phyloP scores from a whole-genome alignment of 2,888 invertebrate genomes.

The Trichogramma dendrolimi region DNA sequence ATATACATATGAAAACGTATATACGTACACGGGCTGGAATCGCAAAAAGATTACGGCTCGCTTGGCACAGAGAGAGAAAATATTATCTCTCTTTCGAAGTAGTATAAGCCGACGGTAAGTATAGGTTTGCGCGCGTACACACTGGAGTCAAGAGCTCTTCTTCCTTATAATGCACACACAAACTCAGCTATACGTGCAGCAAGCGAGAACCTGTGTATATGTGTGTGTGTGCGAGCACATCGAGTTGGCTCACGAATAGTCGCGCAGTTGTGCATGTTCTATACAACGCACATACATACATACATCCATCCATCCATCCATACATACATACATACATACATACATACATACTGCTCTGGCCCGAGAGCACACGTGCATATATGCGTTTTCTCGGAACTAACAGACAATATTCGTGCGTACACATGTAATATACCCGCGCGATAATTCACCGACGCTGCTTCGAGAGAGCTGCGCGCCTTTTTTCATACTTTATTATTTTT shows the following conservation, averaged over 20 bases:
- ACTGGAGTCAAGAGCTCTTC: no score
- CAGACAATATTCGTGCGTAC: background rate
- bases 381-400: background rate
- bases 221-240: no score
- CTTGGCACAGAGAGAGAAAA: conserved; percentile 28
- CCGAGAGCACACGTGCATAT: background rate
- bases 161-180: no score
- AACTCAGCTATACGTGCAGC: no score
- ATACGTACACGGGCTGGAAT: background rate
- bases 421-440: conserved; percentile 28
- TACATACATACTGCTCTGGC: no score
- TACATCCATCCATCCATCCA: no score
- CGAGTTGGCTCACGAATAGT: no score
- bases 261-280: no score
- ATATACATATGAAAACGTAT: background rate
- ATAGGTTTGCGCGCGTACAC: conserved; percentile 35
- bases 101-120: conserved; percentile 40
- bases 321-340: no score
- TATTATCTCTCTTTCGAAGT: conserved; percentile 35
- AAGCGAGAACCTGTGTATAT: no score
- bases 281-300: no score
- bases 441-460: conserved; percentile 39
- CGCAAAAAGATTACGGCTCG: conserved; percentile 34
- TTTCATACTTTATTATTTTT: conserved; percentile 18
- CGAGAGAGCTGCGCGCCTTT: conserved; percentile 38